These are phyloP conservation scores for Carabus problematicus DNA, from an alignment of 2,888 invertebrate genomes.

Conservation along the genomic window DNA sequence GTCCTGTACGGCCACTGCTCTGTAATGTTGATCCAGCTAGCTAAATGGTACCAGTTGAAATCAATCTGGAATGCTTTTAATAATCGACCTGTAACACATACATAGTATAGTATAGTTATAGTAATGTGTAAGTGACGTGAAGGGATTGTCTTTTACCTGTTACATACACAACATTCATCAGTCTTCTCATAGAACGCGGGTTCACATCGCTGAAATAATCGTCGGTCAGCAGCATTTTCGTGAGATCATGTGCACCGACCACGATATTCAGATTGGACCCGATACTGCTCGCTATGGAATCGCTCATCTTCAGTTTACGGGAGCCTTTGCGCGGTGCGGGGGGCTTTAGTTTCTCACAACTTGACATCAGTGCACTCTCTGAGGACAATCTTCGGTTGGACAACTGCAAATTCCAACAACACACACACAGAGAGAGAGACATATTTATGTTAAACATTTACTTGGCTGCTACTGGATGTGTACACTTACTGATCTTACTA, in stretches of 20 bases:
- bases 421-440: too few species aligned
- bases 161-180: slow-evolving; percentile 97
- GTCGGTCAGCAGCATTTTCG: slow-evolving; percentile 90
- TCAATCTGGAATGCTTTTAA: slow-evolving; percentile 98
- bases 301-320: slow-evolving; percentile 80
- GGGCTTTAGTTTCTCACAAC: slow-evolving; percentile 75
- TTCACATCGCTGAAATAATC: slow-evolving; percentile 99
- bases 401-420: slow-evolving; percentile 64
- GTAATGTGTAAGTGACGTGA: too few species aligned
- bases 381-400: slow-evolving; percentile 79
- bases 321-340: slow-evolving; percentile 65
- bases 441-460: too few species aligned
- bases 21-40: slow-evolving; percentile 97
- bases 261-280: slow-evolving; percentile 85
- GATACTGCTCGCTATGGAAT: slow-evolving; percentile 90
- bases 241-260: slow-evolving; percentile 73
- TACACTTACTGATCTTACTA: slow-evolving; percentile 61
- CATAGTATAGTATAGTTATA: slow-evolving; percentile 14
- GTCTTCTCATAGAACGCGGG: slow-evolving; percentile 92
- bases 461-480: too few species aligned
- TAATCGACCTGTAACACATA: slow-evolving; percentile 76
- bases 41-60: slow-evolving; percentile 98
- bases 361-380: slow-evolving; percentile 82
- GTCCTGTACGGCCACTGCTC: slow-evolving; percentile 99
- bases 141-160: slow-evolving; percentile 69